These are phyloP conservation scores for Tinea pellionella DNA, from an alignment of 2,888 invertebrate genomes.

Conservation along the genomic window DNA sequence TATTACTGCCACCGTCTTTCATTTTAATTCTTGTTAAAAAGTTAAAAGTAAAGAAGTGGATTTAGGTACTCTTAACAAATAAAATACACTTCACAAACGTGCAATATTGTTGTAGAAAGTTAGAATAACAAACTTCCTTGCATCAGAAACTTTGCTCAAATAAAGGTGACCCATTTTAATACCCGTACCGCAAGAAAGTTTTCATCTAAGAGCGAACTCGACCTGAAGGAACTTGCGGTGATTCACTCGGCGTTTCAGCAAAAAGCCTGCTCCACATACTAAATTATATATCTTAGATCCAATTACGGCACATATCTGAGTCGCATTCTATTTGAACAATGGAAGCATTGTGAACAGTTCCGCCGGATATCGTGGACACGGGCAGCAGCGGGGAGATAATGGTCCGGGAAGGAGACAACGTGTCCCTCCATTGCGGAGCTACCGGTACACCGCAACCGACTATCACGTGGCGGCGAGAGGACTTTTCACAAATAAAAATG, in stretches of 20 bases:
- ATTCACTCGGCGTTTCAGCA: neutral
- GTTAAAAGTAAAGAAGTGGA: too few species aligned
- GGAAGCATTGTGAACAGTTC: conserved; percentile 59
- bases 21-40: too few species aligned
- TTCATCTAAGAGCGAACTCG: neutral
- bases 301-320: conserved; percentile 3
- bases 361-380: conserved; percentile 80
- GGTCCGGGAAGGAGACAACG: conserved; percentile 82
- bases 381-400: conserved; percentile 80
- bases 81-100: neutral
- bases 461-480: conserved; percentile 84
- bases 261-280: conserved; percentile 3
- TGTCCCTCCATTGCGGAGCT: conserved; percentile 82
- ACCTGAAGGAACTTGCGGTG: conserved; percentile 5
- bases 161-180: conserved; percentile 6
- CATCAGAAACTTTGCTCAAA: neutral
- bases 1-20: too few species aligned
- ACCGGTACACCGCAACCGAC: conserved; percentile 81
- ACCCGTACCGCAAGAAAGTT: neutral
- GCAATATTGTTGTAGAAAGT: conserved; percentile 1
- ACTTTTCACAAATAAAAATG: conserved; percentile 65
- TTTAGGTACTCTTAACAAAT: too few species aligned
- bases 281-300: neutral
- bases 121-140: neutral
- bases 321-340: conserved; percentile 4